Conservation (phyloP, 2,888 invertebrate species). For the Tipula helvola region DNA sequence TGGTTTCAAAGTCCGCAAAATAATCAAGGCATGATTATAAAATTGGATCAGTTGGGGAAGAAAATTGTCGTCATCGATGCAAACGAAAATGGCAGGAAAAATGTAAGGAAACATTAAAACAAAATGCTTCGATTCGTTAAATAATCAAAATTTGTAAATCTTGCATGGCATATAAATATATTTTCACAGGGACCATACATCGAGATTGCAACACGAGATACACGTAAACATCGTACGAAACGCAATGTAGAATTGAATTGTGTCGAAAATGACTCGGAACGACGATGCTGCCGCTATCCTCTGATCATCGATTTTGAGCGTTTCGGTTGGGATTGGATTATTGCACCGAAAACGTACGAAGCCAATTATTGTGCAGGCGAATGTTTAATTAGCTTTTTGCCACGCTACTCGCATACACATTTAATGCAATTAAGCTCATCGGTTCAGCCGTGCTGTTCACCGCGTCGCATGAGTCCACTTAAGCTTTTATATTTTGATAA, state of each 20-base stretch:
- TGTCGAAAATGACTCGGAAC: slow-evolving; percentile 57
- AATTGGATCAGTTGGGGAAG: slow-evolving; percentile 49
- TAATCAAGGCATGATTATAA: slow-evolving; percentile 65
- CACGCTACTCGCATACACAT: slow-evolving; percentile 79
- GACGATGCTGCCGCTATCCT: slow-evolving; percentile 88
- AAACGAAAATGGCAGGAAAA: slow-evolving; percentile 40
- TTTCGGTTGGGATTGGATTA: slow-evolving; percentile 97
- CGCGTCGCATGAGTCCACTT: slow-evolving; percentile 75
- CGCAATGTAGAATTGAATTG: slow-evolving; percentile 74
- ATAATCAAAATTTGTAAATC: not conserved
- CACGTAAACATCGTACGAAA: slow-evolving; percentile 49
- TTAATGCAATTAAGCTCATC: slow-evolving; percentile 71
- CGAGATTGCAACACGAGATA: slow-evolving; percentile 29
- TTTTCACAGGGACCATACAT: slow-evolving; percentile 29
- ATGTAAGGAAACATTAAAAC: slow-evolving; percentile 21
- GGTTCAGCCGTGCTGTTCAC: slow-evolving; percentile 86
- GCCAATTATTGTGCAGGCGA: slow-evolving; percentile 95
- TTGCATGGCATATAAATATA: not conserved
- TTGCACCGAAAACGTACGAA: slow-evolving; percentile 87
- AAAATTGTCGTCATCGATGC: slow-evolving; percentile 54
- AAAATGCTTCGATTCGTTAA: not conserved
- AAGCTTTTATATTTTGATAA: slow-evolving; percentile 87
- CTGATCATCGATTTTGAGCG: slow-evolving; percentile 73
- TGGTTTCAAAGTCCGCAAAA: slow-evolving; percentile 64
- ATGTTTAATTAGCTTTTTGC: slow-evolving; percentile 78